Evolutionary conservation across 2,113 vertebrate species (phyloP).

Genomic region (Chrysemys picta): DNA sequence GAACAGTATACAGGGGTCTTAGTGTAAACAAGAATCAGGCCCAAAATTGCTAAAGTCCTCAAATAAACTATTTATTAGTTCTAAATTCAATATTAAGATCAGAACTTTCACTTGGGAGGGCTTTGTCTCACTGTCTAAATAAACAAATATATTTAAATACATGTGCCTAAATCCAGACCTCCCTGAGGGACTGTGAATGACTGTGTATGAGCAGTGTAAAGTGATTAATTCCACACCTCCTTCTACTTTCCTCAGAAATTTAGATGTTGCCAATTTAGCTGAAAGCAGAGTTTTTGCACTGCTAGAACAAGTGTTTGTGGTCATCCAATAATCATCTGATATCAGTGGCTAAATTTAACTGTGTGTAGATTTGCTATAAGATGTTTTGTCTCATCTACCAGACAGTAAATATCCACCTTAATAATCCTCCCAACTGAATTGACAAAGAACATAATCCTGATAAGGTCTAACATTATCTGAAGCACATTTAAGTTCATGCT

Average conservation of each 20-base stretch:
- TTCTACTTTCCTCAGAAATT: neutral
- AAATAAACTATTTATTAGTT: neutral
- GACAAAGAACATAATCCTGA: constrained; percentile 37
- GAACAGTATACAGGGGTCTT: neutral
- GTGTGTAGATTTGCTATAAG: neutral
- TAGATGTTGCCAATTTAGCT: neutral
- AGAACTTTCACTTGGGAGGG: neutral
- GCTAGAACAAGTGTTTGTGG: neutral
- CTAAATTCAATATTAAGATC: neutral
- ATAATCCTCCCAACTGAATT: neutral
- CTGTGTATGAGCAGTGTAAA: neutral
- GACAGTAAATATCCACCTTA: neutral
- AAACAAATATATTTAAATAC: neutral
- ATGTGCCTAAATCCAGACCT: neutral
- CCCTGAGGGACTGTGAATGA: neutral
- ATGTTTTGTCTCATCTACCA: neutral
- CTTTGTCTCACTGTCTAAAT: neutral
- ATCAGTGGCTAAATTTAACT: neutral
- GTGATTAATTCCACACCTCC: neutral
- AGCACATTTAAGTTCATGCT: constrained; percentile 8
- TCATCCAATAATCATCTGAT: neutral
- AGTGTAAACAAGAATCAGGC: neutral
- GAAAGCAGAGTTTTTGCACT: neutral
- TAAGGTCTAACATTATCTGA: constrained; percentile 17
- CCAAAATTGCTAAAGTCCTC: neutral